A percentile compares a stretch with the other conserved stretches of the same genome.
Evolutionary conservation across 2,797 vertebrate genomes (phyloP).

Genomic region (Atherinosoma microstoma): DNA sequence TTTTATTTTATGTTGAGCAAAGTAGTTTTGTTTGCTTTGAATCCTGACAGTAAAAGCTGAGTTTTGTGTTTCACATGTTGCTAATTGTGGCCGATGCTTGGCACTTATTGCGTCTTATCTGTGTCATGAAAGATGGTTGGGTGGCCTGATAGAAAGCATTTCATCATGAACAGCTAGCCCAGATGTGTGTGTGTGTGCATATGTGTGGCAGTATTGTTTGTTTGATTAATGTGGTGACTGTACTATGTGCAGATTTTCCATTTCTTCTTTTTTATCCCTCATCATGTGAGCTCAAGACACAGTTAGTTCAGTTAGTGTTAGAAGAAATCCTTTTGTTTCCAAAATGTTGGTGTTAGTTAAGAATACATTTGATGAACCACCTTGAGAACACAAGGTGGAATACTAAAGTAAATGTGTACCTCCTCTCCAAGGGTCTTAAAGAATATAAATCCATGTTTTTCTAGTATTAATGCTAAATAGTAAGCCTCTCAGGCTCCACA

Average conservation of each 20-base stretch:
- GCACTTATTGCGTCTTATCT: conserved; percentile 37
- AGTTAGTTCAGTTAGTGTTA: no score
- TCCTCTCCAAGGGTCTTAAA: background rate
- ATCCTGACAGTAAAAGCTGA: conserved; percentile 12
- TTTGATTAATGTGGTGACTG: conserved; percentile 2
- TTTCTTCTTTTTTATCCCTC: background rate
- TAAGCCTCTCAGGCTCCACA: conserved; percentile 13
- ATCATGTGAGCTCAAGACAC: background rate
- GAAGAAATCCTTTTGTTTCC: no score
- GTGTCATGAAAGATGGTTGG: conserved; percentile 23
- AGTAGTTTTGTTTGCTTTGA: conserved; percentile 39
- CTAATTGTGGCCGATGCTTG: conserved; percentile 42
- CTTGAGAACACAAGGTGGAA: background rate
- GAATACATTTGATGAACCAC: no score
- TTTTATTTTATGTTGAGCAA: conserved; percentile 16
- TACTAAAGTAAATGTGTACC: no score
- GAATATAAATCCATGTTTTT: background rate
- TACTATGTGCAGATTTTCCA: background rate
- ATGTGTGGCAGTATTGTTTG: conserved; percentile 3
- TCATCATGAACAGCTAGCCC: conserved; percentile 22
- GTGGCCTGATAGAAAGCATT: conserved; percentile 15
- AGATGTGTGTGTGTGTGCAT: background rate
- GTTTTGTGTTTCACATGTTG: conserved; percentile 21
- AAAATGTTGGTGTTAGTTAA: background rate
- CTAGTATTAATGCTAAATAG: background rate